Conservation (phyloP, 2,113 vertebrate genomes). For the Eidolon helvum region DNA sequence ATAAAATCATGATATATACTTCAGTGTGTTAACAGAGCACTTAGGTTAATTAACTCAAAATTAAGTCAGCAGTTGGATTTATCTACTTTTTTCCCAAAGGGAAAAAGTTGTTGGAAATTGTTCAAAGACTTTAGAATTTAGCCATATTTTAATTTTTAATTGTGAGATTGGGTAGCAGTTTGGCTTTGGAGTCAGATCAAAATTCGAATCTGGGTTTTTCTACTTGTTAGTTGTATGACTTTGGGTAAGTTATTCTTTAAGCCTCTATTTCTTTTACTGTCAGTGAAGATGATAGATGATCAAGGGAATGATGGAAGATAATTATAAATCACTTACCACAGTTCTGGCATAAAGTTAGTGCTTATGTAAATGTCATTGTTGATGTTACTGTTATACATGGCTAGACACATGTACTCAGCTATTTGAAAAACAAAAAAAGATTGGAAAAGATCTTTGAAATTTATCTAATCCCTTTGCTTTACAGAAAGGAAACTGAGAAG, state of each 20-base stretch:
- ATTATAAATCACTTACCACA: neutral
- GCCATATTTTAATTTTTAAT: constrained; percentile 27
- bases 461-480: neutral
- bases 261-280: neutral
- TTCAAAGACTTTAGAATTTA: constrained; percentile 20
- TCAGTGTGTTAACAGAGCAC: constrained; percentile 6
- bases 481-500: neutral
- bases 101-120: neutral
- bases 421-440: neutral
- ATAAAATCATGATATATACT: neutral
- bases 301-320: neutral
- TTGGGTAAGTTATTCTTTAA: constrained; percentile 12
- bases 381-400: neutral
- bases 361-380: neutral
- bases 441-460: neutral
- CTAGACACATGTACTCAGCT: neutral
- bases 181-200: constrained; percentile 28
- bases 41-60: constrained; percentile 29
- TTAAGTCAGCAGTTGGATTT: neutral
- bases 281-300: neutral
- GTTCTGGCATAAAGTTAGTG: neutral
- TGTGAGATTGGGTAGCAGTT: neutral
- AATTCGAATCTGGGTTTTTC: neutral
- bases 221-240: neutral
- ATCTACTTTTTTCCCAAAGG: neutral